phyloP scores from a whole-genome alignment of 2,113 vertebrate species.

The Eptesicus fuscus region DNA sequence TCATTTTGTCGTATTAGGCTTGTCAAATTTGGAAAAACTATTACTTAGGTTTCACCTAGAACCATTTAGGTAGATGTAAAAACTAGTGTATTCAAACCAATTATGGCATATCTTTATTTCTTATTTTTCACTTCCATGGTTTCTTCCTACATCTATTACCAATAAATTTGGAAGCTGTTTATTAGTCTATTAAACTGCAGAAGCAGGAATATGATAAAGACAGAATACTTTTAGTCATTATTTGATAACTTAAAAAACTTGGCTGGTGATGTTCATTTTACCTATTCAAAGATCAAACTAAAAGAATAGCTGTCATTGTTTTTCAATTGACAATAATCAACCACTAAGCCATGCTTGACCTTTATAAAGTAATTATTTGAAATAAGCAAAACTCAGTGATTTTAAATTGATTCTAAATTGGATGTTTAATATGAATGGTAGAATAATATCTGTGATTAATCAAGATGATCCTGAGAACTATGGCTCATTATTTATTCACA shows the following conservation, averaged over 20 bases:
- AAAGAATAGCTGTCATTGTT: conserved; percentile 3
- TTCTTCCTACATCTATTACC: neutral
- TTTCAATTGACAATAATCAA: neutral
- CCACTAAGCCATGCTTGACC: neutral
- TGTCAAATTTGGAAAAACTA: conserved; percentile 67
- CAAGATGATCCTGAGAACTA: neutral
- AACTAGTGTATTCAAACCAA: conserved; percentile 45
- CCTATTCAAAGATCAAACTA: neutral
- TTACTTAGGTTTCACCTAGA: conserved; percentile 63
- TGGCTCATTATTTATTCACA: neutral
- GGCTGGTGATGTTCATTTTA: conserved; percentile 16
- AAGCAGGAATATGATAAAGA: neutral
- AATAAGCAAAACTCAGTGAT: conserved; percentile 16
- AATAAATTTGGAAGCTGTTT: neutral
- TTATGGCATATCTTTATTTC: neutral
- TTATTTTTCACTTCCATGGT: neutral
- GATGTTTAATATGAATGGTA: neutral
- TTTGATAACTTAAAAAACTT: neutral
- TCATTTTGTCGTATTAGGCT: conserved; percentile 64
- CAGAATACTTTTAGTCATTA: neutral
- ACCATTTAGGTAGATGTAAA: conserved; percentile 56
- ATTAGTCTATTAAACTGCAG: neutral
- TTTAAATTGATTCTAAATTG: neutral
- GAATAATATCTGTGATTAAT: neutral
- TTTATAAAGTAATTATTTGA: conserved; percentile 30